Conservation (phyloP, 2,113 vertebrate genomes). For the Microtus richardsoni region DNA sequence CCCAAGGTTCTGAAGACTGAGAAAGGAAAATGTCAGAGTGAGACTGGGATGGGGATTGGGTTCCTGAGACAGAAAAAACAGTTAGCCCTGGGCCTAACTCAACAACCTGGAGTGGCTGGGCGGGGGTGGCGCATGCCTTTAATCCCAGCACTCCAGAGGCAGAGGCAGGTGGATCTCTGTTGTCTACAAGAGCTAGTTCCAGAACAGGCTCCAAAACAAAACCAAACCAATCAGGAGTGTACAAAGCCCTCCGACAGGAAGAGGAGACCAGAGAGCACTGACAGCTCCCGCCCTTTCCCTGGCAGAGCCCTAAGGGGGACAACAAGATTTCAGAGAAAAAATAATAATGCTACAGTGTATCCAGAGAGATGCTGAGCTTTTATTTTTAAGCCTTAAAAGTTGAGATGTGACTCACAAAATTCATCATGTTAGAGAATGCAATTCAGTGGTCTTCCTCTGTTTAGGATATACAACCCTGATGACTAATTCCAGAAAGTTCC, state of each 20-base stretch:
- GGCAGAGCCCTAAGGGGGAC: background rate
- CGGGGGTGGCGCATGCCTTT: too few species aligned
- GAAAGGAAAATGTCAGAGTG: too few species aligned
- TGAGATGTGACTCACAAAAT: slow-evolving; percentile 6
- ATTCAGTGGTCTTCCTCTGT: background rate
- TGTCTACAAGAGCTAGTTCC: too few species aligned
- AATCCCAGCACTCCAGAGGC: too few species aligned
- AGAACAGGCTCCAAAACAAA: too few species aligned
- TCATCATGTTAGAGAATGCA: background rate
- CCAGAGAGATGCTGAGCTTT: background rate
- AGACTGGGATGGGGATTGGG: background rate
- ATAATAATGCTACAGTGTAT: background rate
- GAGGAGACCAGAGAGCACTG: background rate
- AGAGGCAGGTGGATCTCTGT: too few species aligned
- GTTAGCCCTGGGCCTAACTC: rapidly evolving
- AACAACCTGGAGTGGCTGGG: rapidly evolving
- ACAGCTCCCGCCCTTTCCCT: background rate
- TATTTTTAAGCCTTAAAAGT: background rate
- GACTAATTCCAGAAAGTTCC: background rate
- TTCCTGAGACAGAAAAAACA: background rate
- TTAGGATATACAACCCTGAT: background rate
- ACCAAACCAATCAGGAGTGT: rapidly evolving
- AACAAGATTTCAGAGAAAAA: background rate
- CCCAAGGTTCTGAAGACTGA: background rate
- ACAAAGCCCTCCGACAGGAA: background rate